A percentile compares a stretch with the other conserved stretches of the same genome.
These are phyloP conservation scores for Adelphocoris suturalis DNA, from an alignment of 2,888 invertebrate genomes.

Conservation along the genomic window DNA sequence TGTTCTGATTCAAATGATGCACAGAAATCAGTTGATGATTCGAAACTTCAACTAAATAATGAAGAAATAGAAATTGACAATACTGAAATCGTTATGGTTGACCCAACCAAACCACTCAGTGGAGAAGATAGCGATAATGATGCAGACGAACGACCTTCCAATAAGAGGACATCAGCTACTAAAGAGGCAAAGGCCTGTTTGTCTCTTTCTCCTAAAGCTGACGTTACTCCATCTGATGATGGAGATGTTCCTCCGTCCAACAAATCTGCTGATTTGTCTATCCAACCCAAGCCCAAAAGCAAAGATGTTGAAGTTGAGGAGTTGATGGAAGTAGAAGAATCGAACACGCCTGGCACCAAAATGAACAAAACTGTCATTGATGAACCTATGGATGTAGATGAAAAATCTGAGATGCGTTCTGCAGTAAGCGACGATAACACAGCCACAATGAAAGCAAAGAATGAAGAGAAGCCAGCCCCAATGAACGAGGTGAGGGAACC, in stretches of 20 bases:
- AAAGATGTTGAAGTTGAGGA: not conserved
- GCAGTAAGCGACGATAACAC: not conserved
- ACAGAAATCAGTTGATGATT: constrained; percentile 31
- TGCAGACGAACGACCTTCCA: constrained; percentile 12
- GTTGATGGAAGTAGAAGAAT: constrained; percentile 11
- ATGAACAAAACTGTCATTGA: not conserved
- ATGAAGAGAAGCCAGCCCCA: not conserved
- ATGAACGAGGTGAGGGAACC: constrained; percentile 1
- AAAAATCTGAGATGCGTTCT: not conserved
- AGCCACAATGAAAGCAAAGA: not conserved
- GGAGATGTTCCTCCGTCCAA: not conserved
- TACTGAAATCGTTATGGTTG: constrained; percentile 68
- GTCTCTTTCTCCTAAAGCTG: not conserved
- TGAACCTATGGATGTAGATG: constrained; percentile 14
- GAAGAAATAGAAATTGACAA: constrained; percentile 67
- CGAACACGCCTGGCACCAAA: not conserved
- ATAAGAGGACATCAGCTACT: not conserved
- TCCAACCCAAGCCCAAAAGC: not conserved
- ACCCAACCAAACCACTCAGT: constrained; percentile 62
- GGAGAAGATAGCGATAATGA: constrained; percentile 58
- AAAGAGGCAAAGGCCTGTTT: not conserved
- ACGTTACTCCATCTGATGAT: not conserved
- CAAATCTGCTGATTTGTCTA: not conserved
- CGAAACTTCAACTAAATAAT: constrained; percentile 49
- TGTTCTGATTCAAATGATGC: not conserved